Evolutionary conservation across 2,797 vertebrate species (phyloP).

Genomic region (Apodemus agrarius): DNA sequence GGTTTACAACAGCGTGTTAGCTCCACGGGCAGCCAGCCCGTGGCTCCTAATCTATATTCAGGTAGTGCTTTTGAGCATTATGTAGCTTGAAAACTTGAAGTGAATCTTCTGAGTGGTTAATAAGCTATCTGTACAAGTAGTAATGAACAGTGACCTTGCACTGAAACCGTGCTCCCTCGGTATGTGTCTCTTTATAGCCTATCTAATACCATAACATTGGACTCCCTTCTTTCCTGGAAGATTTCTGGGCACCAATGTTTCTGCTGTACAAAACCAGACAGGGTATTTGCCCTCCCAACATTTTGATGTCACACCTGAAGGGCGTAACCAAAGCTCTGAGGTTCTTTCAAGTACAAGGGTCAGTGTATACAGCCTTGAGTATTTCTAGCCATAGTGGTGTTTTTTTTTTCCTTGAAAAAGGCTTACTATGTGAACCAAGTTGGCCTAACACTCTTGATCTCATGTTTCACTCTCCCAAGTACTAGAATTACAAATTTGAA

Average conservation of each 20-base stretch:
- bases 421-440: neutral
- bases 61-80: conserved; percentile 63
- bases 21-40: neutral
- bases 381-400: neutral
- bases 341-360: neutral
- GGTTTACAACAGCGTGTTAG: conserved; percentile 37
- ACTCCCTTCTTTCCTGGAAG: conserved; percentile 47
- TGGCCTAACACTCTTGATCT: neutral
- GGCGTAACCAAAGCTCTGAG: neutral
- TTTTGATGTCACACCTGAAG: neutral
- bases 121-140: conserved; percentile 76
- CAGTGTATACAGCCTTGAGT: neutral
- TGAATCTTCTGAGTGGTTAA: conserved; percentile 76
- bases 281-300: neutral
- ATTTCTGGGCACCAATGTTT: conserved; percentile 23
- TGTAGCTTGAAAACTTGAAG: conserved; percentile 76
- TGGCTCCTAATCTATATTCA: conserved; percentile 23
- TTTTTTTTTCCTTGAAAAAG: neutral
- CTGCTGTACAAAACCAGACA: conserved; percentile 49
- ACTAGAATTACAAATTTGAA: neutral
- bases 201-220: conserved; percentile 57
- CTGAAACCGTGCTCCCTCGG: conserved; percentile 71
- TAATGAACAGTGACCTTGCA: conserved; percentile 83
- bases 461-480: neutral
- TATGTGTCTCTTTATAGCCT: conserved; percentile 74